Conservation (phyloP, 2,113 vertebrate species). For the Ardeotis arabs region DNA sequence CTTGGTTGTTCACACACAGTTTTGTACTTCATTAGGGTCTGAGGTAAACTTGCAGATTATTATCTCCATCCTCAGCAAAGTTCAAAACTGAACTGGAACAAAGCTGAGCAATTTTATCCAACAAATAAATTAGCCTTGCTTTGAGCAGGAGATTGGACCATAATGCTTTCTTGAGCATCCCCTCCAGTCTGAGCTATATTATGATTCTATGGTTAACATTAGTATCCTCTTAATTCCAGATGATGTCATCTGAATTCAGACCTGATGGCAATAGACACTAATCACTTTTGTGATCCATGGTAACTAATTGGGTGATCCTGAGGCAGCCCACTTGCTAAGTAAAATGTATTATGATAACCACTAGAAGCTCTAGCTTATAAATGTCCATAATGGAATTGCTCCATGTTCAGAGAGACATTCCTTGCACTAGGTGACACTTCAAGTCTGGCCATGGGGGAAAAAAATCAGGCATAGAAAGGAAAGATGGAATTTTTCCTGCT, state of each 20-base stretch:
- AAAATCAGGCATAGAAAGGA: neutral
- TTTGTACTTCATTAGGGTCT: neutral
- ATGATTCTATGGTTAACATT: neutral
- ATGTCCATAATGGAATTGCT: neutral
- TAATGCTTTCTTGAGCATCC: neutral
- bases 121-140: neutral
- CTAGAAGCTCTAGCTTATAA: neutral
- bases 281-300: neutral
- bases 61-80: neutral
- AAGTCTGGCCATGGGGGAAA: neutral
- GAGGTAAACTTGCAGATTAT: neutral
- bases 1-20: neutral
- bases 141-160: neutral
- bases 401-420: neutral
- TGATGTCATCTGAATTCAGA: neutral
- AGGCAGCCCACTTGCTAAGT: neutral
- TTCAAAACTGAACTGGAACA: neutral
- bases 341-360: neutral
- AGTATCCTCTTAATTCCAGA: neutral
- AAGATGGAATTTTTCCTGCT: neutral
- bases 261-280: neutral
- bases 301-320: neutral
- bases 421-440: neutral
- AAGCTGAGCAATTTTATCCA: neutral
- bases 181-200: neutral